These are phyloP conservation scores for Chymomyza costata DNA, from an alignment of 1,140 invertebrate genomes.

Conservation along the genomic window DNA sequence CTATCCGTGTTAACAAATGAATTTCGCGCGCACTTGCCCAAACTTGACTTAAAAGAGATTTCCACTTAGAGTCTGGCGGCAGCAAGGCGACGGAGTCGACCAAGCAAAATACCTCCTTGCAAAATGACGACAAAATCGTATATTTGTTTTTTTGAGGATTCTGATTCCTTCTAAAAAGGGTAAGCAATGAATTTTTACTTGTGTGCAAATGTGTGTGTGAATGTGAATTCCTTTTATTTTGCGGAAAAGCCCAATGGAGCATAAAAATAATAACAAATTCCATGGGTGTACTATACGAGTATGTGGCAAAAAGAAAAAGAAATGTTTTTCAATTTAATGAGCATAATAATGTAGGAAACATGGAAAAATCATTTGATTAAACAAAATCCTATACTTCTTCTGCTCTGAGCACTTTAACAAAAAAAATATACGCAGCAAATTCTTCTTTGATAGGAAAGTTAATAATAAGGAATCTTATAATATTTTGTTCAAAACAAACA, in stretches of 20 bases:
- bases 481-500: too few species aligned
- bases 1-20: conserved; percentile 69
- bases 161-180: conserved; percentile 46
- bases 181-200: conserved; percentile 55
- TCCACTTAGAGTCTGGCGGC: too few species aligned
- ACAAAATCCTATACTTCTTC: too few species aligned
- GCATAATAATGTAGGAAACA: conserved; percentile 68
- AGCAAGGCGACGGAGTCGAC: too few species aligned
- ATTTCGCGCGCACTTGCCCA: conserved; percentile 58
- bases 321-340: conserved; percentile 67
- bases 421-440: too few species aligned
- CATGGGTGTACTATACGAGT: too few species aligned
- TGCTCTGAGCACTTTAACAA: too few species aligned
- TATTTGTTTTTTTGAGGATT: conserved; percentile 10
- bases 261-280: conserved; percentile 70
- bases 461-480: too few species aligned
- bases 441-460: too few species aligned
- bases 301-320: conserved; percentile 34
- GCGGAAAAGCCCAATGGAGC: conserved; percentile 58
- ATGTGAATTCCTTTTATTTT: conserved; percentile 27
- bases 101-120: conserved; percentile 18
- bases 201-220: not conserved
- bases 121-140: conserved; percentile 33
- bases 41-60: too few species aligned
- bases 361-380: conserved; percentile 44